Evolutionary conservation across 2,797 vertebrate genomes (phyloP).

Genomic region (Parotocinclus haroldoi): DNA sequence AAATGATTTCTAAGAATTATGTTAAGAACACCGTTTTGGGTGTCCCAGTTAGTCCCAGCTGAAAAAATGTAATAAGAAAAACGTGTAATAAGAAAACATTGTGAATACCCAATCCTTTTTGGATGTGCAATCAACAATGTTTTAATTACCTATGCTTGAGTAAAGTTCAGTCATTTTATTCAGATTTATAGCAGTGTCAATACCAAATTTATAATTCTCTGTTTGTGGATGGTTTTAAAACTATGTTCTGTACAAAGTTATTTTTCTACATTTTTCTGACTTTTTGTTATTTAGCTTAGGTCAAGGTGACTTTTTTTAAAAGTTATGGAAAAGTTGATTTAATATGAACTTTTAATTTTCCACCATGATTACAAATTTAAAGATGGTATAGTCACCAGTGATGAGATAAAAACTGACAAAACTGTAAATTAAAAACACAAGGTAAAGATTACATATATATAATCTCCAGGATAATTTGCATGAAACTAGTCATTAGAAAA

Average conservation of each 20-base stretch:
- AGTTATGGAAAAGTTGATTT: conserved; percentile 20
- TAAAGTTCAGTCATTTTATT: conserved; percentile 2
- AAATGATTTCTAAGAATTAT: too few species aligned
- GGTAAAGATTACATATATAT: not conserved
- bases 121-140: not conserved
- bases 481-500: conserved; percentile 2
- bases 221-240: not conserved
- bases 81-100: not conserved
- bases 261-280: conserved; percentile 44
- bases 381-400: not conserved
- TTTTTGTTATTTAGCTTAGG: conserved; percentile 18
- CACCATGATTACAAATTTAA: conserved; percentile 3
- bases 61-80: too few species aligned
- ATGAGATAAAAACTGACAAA: not conserved
- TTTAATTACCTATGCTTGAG: not conserved
- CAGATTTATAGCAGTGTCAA: conserved; percentile 5
- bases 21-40: too few species aligned
- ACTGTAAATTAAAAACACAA: not conserved
- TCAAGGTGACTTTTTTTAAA: conserved; percentile 3
- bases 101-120: not conserved
- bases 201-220: not conserved
- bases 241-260: conserved; percentile 32
- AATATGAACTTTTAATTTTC: conserved; percentile 14
- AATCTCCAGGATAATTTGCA: conserved; percentile 11
- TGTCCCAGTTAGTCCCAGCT: too few species aligned